phyloP scores from a whole-genome alignment of 2,888 invertebrate genomes.

The Tuberolachnus salignus region DNA sequence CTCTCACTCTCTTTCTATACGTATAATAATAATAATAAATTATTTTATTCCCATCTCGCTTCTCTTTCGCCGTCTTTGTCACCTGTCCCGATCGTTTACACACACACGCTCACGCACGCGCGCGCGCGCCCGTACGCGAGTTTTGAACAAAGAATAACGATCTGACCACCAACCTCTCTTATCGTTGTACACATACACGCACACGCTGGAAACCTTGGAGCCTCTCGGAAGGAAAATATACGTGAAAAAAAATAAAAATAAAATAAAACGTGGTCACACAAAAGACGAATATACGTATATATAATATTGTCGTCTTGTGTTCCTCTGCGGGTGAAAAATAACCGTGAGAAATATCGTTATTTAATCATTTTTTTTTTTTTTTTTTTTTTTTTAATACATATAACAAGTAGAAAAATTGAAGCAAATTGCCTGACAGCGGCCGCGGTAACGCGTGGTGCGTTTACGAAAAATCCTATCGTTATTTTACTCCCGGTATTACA shows the following conservation, averaged over 20 bases:
- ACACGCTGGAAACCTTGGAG: constrained; percentile 44
- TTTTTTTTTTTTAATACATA: background rate
- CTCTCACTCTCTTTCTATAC: too few relatives aligned
- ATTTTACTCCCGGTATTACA: too few relatives aligned
- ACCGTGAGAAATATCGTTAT: constrained; percentile 47
- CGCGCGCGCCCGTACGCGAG: constrained; percentile 18
- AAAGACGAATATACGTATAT: constrained; percentile 16
- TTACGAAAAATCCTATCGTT: too few relatives aligned
- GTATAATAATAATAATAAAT: too few relatives aligned
- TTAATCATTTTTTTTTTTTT: constrained; percentile 20
- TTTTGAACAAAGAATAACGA: too few relatives aligned
- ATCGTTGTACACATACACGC: background rate
- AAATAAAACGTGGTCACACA: constrained; percentile 51
- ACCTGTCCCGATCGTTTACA: constrained; percentile 28
- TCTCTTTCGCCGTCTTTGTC: constrained; percentile 41
- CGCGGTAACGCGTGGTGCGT: constrained; percentile 1
- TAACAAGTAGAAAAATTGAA: constrained; percentile 40
- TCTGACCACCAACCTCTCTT: constrained; percentile 34
- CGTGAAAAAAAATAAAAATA: constrained; percentile 29
- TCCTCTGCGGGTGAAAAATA: background rate
- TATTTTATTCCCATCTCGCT: too few relatives aligned
- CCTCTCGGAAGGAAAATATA: constrained; percentile 39
- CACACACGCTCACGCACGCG: constrained; percentile 9
- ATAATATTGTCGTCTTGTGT: background rate
- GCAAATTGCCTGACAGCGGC: constrained; percentile 22